Base-by-base conservation (phyloP, 2,797 vertebrate species). In the Clamator glandarius region DNA sequence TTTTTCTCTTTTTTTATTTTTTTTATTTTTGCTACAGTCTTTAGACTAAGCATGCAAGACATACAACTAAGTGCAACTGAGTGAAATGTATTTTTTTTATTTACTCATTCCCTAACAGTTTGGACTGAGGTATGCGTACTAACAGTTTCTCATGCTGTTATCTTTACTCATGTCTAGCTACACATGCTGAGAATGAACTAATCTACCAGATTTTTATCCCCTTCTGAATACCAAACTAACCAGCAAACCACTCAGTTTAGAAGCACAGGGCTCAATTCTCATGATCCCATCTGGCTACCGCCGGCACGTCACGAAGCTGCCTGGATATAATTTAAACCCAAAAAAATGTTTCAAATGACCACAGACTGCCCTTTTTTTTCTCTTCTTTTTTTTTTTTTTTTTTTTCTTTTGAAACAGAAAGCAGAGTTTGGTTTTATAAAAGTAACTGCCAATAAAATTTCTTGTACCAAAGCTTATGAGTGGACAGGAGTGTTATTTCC, bases 21-120 rank as follows among this genome's bases (percentile, higher is more conserved):
- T 82, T 96, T 93, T 95, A 96, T 96, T 98, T 98, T 98, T 98
- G 98, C 98, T 98, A 98, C 98, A 98, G 98, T 98, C 98, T 99
- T 99, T 98, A 98, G 98, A 99, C 98, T 99, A 98, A 98, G 99
- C 99, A 99, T 99, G 99, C 99, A 99, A 98, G 98, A 99, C 98
- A 97, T 98, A 99, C 98, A 96, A 98, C 98, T 98, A 99, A 99
- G 98, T 99, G 98, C 98, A 98, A 99, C 98, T 97, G 98, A 98
- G 98, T 99, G 98, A 99, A 99, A 99, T 98, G 98, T 98, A 97
- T 98, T 97, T 97, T n/a, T 39, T 98, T 97, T 97, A 98, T 98
- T 98, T 97, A 98, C 98, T 99, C 98, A 98, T 99, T 99, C 99
- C 98, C 98, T 98, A 98, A 98, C 98, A 98, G 98, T 98, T 98